Evolutionary conservation across 1,140 invertebrate species (phyloP), one percentile per base, ranked within the genome.

Genomic region (Sycophila sp.): DNA sequence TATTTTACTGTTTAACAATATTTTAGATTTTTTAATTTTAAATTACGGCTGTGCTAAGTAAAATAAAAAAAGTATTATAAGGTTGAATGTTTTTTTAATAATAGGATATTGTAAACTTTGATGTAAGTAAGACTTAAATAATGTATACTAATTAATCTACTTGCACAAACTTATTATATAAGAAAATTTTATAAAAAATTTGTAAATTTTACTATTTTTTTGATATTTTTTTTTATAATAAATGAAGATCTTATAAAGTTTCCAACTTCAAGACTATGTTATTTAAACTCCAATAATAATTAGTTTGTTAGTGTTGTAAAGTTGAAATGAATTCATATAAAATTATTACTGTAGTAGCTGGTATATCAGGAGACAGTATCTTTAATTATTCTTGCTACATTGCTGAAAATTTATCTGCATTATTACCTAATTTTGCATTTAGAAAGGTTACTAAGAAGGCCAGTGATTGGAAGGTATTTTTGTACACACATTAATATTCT

Each of bases 331-430:
- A 73, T 70, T 32, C 51, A 67, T 51, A 62, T 24, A 67, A 30
- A 40, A 17, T 49, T 19, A 17, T 49, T 11, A 63, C 30, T 36
- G 4, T 32, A 22, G 40, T 63, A 65, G 30, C 62, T 15, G 45
- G 62, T 7, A 24, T 65, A 26, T 28, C 8, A 36, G 4, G 7
- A 24, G 6, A 38, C 32, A 65, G 45, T 28, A 24, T 8, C 53
- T 78, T 77, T 42, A 62, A 58, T 62, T 65, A 76, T 55, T 11
- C 67, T 34, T 74, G 72, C 51, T 77, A 58, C n/a, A 47, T 77
- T 19, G 63, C 70, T 32, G 69, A 74, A 42, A 72, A 64, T 62
- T 71, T 78, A 24, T 58, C 67, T 1, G 32, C 42, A 10, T 13
- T 62, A 34, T 59, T 78, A 32, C 69, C 72, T 3, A 75, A 76